Conservation (phyloP, 2,888 invertebrate genomes). For the Drosophila robusta region DNA sequence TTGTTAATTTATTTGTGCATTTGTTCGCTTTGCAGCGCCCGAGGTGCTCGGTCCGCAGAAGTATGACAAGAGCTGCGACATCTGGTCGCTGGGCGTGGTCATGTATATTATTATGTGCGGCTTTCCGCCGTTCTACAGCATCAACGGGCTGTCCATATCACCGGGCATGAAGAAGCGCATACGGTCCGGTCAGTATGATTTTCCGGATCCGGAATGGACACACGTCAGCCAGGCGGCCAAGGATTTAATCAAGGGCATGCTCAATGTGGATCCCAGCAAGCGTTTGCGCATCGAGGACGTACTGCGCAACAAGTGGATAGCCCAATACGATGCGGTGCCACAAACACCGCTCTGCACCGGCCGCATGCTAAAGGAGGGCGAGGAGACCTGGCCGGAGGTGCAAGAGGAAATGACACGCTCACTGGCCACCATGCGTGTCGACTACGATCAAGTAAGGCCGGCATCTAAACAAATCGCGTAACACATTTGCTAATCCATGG, state of each 20-base stretch:
- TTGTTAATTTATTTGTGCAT: not conserved
- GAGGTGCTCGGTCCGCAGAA: slow-evolving; percentile 98
- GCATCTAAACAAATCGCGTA: too few species aligned
- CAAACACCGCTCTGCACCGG: slow-evolving; percentile 97
- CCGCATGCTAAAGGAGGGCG: slow-evolving; percentile 94
- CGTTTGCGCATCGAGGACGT: slow-evolving; percentile 96
- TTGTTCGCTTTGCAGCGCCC: slow-evolving; percentile 75
- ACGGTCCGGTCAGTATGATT: slow-evolving; percentile 98
- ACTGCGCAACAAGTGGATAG: slow-evolving; percentile 94
- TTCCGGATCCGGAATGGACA: slow-evolving; percentile 98
- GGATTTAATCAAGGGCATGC: slow-evolving; percentile 96
- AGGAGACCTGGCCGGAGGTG: slow-evolving; percentile 98
- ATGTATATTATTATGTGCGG: slow-evolving; percentile 99
- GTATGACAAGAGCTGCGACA: slow-evolving; percentile 99
- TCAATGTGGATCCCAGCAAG: slow-evolving; percentile 96
- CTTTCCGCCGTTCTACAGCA: slow-evolving; percentile 99
- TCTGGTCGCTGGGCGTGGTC: slow-evolving; percentile 99
- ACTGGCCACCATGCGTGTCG: slow-evolving; percentile 98
- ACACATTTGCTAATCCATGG: not conserved
- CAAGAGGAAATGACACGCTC: slow-evolving; percentile 99
- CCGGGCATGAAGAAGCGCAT: slow-evolving; percentile 98
- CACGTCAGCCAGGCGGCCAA: slow-evolving; percentile 97
- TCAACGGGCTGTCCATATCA: slow-evolving; percentile 98
- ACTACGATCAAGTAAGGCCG: slow-evolving; percentile 92
- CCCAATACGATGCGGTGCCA: slow-evolving; percentile 93